Evolutionary conservation across 1,140 invertebrate genomes (phyloP).

Genomic region (Drosophila ficusphila): DNA sequence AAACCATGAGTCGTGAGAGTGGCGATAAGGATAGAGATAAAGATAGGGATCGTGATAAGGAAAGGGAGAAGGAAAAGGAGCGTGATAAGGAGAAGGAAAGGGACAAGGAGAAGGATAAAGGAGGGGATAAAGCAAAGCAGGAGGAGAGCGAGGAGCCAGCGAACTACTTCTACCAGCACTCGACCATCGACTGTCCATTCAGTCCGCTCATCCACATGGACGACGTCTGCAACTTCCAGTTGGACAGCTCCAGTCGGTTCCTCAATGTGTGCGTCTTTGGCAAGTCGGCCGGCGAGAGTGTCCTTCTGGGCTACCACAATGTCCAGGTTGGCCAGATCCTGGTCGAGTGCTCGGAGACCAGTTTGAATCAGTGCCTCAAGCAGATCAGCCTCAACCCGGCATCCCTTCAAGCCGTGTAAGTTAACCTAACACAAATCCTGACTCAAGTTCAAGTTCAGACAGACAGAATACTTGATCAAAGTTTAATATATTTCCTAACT

Average conservation of each 20-base stretch:
- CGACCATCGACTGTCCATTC: constrained; percentile 84
- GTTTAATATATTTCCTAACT: too few species aligned
- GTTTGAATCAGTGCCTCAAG: constrained; percentile 91
- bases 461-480: too few species aligned
- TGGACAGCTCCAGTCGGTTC: constrained; percentile 89
- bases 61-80: constrained; percentile 18
- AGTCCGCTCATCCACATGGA: constrained; percentile 88
- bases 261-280: constrained; percentile 93
- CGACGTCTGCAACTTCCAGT: constrained; percentile 90
- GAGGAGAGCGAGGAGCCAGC: constrained; percentile 14
- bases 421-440: too few species aligned
- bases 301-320: constrained; percentile 91
- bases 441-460: too few species aligned
- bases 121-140: constrained; percentile 20
- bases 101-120: constrained; percentile 28
- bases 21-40: constrained; percentile 43
- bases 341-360: constrained; percentile 91
- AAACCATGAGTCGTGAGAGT: constrained; percentile 70
- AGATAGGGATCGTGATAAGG: constrained; percentile 23
- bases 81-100: constrained; percentile 24
- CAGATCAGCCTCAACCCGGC: constrained; percentile 90
- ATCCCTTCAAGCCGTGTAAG: constrained; percentile 85
- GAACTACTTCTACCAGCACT: constrained; percentile 79
- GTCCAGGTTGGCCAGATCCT: constrained; percentile 90
- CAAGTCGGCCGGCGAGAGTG: constrained; percentile 86